Evolutionary conservation across 64 coral and sea anemone genomes (phyloP), one percentile per base, ranked within the genome.

Genomic region (Montipora cactus): DNA sequence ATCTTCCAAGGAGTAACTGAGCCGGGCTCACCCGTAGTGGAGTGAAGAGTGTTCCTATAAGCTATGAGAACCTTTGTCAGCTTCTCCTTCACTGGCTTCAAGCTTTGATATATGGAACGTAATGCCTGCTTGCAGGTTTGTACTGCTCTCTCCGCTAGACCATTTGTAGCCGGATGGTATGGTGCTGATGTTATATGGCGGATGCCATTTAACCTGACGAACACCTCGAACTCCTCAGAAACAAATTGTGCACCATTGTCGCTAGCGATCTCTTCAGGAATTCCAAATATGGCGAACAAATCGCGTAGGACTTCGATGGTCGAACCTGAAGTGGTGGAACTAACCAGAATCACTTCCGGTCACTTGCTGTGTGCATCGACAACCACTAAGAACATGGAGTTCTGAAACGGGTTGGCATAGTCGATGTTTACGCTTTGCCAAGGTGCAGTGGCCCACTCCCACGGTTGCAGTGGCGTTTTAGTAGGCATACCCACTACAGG

Each of bases 41-140:
- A 57, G 8, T 95, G 89, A n/a, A 75, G 82, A 58, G 89, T 88
- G 75, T 28, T 95, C 88, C 89, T 91, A 50, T 95, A 95, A 22
- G 75, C 83, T 80, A 95, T 88, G 47, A 95, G 75, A 58, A 95
- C 92, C 69, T 95, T 95, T 61, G 89, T 83, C 91, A 95, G 88
- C 78, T 95, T 95, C 49, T 88, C 82, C 53, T 55, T 71, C 49
- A 90, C 67, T 52, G 81, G 25, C 70, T 47, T 81, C 16, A 74
- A 59, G 71, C 80, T 87, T 87, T 57, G 10, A 81, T 59, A 14
- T 69, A 79, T 62, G 20, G 74, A 59, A 59, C 49, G 62, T 28
- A 28, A 80, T 0, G 89, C 76, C 64, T 91, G 75, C 77, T 91
- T 91, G n/a, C 82, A 91, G 4, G 77, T 81, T 69, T 91, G 89